phyloP scores from a whole-genome alignment of 2,797 vertebrate genomes.

The Eleutherodactylus coqui region DNA sequence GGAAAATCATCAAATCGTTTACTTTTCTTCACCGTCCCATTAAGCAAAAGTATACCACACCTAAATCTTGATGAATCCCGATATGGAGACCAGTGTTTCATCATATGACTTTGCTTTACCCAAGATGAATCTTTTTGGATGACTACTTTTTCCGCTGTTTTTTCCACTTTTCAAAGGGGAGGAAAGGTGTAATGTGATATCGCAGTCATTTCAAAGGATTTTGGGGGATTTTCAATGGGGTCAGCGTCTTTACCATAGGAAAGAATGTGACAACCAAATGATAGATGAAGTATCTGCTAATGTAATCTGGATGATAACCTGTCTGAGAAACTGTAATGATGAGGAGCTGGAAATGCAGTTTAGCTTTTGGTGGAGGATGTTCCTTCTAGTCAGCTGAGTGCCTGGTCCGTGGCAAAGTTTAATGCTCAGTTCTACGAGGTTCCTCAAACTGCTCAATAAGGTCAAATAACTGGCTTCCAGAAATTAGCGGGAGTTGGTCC shows the following conservation, averaged over 20 bases:
- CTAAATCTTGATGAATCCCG: slow-evolving; percentile 7
- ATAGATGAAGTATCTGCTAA: neutral
- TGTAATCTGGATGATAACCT: neutral
- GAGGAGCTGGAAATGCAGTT: neutral
- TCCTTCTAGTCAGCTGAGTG: neutral
- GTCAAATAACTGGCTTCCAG: neutral
- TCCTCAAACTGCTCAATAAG: neutral
- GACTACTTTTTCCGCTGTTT: neutral
- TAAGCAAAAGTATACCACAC: no score
- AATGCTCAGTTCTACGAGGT: neutral
- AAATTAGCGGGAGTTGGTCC: neutral
- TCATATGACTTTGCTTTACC: neutral
- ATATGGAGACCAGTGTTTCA: neutral
- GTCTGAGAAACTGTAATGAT: no score
- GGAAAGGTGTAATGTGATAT: neutral
- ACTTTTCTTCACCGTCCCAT: neutral
- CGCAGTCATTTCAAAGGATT: neutral
- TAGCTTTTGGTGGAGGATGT: neutral
- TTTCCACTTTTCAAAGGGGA: neutral
- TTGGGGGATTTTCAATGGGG: neutral
- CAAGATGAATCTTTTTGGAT: neutral
- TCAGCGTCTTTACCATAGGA: no score
- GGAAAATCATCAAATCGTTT: no score
- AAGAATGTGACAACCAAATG: neutral
- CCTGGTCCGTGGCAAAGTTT: no score